Evolutionary conservation across 2,797 vertebrate genomes (phyloP).

Genomic region (Arrhamphus sclerolepis): DNA sequence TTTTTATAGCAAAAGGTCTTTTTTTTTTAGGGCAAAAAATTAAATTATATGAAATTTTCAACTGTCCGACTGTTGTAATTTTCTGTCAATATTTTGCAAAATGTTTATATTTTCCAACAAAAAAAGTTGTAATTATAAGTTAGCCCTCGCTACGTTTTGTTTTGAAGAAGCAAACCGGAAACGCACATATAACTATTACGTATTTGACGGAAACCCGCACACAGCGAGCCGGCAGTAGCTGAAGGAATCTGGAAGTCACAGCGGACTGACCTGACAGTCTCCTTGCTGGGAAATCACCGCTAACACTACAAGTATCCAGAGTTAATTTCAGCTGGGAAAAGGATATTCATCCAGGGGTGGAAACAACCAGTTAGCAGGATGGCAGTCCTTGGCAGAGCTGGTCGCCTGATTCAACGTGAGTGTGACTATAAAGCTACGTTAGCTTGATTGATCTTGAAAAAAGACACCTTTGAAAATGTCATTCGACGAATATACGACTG

Average conservation of each 20-base stretch:
- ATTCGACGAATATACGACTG: not conserved
- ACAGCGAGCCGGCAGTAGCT: conserved; percentile 34
- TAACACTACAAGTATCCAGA: not conserved
- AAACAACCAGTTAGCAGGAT: conserved; percentile 44
- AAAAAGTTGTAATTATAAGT: too few relatives aligned
- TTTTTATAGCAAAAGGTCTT: too few relatives aligned
- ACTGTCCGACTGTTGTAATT: too few relatives aligned
- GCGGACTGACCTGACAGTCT: not conserved
- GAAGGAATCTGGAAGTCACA: conserved; percentile 46
- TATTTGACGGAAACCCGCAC: not conserved
- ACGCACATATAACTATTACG: accelerated
- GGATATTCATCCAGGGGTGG: not conserved
- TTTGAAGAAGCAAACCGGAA: conserved; percentile 28
- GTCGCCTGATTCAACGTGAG: conserved; percentile 75
- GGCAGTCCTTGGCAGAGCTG: conserved; percentile 68
- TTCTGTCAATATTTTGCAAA: too few relatives aligned
- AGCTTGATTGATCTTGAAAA: not conserved
- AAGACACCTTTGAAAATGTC: not conserved
- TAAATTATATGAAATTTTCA: too few relatives aligned
- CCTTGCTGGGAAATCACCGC: not conserved
- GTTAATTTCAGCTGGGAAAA: not conserved
- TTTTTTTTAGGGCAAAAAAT: too few relatives aligned
- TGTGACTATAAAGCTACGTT: conserved; percentile 34
- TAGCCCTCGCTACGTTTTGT: too few relatives aligned
- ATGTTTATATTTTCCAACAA: too few relatives aligned